Conservation (phyloP, 1,140 invertebrate genomes). For the Sarcophaga bullata region DNA sequence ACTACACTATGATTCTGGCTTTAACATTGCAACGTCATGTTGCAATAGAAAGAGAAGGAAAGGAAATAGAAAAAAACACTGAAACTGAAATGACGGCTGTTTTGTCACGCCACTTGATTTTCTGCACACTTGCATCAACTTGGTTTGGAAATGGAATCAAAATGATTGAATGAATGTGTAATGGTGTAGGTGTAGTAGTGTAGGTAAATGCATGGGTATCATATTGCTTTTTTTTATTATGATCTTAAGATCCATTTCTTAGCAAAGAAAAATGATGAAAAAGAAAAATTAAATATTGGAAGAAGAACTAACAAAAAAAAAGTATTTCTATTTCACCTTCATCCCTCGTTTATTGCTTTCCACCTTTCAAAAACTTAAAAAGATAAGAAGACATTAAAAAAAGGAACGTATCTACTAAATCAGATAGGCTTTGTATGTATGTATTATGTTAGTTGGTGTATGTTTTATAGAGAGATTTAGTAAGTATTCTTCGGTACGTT, state of each 20-base stretch:
- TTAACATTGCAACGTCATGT: constrained; percentile 7
- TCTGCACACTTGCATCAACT: neutral
- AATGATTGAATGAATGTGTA: too few species aligned
- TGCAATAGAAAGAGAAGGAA: neutral
- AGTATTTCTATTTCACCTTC: neutral
- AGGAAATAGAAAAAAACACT: neutral
- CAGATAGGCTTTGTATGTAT: constrained; percentile 3
- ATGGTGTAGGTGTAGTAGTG: neutral
- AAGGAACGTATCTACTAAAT: too few species aligned
- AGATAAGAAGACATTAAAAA: neutral
- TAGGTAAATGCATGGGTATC: neutral
- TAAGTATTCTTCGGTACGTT: neutral
- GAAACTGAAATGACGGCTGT: neutral
- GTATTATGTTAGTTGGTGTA: neutral
- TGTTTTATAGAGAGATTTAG: too few species aligned
- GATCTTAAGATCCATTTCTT: too few species aligned
- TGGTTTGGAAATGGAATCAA: too few species aligned
- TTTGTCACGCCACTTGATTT: constrained; percentile 13
- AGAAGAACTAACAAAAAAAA: neutral
- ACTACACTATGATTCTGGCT: neutral
- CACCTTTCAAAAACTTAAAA: neutral
- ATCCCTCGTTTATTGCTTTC: neutral
- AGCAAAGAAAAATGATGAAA: too few species aligned
- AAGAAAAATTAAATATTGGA: neutral
- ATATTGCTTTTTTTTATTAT: neutral